These are phyloP conservation scores for Parasteatoda tepidariorum DNA, from an alignment of 1,140 invertebrate species.

Conservation along the genomic window DNA sequence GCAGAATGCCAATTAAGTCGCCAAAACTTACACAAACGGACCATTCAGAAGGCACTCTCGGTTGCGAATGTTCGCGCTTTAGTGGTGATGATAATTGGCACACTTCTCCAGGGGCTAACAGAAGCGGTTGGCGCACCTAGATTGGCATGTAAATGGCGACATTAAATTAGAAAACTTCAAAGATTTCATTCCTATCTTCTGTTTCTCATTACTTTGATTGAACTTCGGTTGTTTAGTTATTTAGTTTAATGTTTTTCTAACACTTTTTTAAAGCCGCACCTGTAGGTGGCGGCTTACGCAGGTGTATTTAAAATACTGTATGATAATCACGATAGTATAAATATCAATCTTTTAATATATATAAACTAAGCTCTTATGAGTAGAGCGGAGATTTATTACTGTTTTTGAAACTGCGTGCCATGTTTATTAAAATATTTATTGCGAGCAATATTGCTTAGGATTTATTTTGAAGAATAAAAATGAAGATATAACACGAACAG, in stretches of 20 bases:
- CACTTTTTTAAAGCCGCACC: too few relatives aligned
- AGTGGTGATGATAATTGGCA: slow-evolving; percentile 7
- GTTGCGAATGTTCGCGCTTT: slow-evolving; percentile 3
- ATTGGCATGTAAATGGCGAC: slow-evolving; percentile 1
- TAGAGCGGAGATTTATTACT: too few relatives aligned
- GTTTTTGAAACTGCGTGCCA: too few relatives aligned
- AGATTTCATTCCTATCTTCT: background rate
- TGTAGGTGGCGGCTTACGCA: too few relatives aligned
- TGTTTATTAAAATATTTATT: too few relatives aligned
- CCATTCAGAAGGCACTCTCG: background rate
- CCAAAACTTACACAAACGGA: background rate
- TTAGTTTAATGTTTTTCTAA: background rate
- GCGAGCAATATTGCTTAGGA: too few relatives aligned
- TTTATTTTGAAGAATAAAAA: too few relatives aligned
- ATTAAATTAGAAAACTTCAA: background rate
- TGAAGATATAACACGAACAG: too few relatives aligned
- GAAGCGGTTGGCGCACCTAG: slow-evolving; percentile 12
- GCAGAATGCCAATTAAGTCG: slow-evolving; percentile 31
- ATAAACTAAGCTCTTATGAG: too few relatives aligned
- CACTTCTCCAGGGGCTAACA: background rate
- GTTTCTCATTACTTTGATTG: background rate
- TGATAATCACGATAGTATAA: too few relatives aligned
- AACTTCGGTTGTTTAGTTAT: background rate
- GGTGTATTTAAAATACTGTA: too few relatives aligned
- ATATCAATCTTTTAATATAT: too few relatives aligned